Evolutionary conservation across 2,113 vertebrate species (phyloP), one percentile per base, ranked within the genome.

Genomic region (Scophthalmus maximus): DNA sequence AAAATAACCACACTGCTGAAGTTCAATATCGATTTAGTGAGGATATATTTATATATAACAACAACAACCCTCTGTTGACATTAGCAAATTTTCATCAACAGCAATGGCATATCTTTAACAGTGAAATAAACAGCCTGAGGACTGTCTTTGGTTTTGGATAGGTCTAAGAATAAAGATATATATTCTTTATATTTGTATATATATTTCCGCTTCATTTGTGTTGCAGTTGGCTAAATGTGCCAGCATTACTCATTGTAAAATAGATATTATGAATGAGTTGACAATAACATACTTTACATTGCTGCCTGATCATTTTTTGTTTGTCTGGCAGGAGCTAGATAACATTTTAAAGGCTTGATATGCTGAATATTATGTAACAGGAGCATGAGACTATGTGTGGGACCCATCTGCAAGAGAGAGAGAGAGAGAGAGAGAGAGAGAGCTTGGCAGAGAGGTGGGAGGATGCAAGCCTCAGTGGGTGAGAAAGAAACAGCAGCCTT

Each of bases 351-450:
- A 68, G 32, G 52, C 44, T 52, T 67, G 18, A 36, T 55, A 62
- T 14, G n/a, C 58, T 70, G 42, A 63, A 38, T 61, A 18, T 87
- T 87, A 85, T 63, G 56, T 85, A 85, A 89, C 32, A 26, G 29
- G 22, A 12, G 66, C 63, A 68, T 50, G 71, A 81, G 76, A 83
- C 52, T 60, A 42, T 36, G 66, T 73, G 58, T 62, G 18, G 46
- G 70, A 77, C 38, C 23, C 38, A 72, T 79, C 30, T 70, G 49
- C 6, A 30, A 66, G 62, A 72, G 64, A 38, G 44, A 17, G 42
- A 68, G 40, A 27, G 29, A 53, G 14, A 32, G 20, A 40, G 15
- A 15, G 7, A 32, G 14, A 52, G 59, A 60, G 64, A 22, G 60
- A 53, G 50, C 26, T 70, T 67, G 75, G 53, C 61, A 71, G 52